Evolutionary conservation across 2,888 invertebrate species (phyloP).

Genomic region (Lamellibrachia columna): DNA sequence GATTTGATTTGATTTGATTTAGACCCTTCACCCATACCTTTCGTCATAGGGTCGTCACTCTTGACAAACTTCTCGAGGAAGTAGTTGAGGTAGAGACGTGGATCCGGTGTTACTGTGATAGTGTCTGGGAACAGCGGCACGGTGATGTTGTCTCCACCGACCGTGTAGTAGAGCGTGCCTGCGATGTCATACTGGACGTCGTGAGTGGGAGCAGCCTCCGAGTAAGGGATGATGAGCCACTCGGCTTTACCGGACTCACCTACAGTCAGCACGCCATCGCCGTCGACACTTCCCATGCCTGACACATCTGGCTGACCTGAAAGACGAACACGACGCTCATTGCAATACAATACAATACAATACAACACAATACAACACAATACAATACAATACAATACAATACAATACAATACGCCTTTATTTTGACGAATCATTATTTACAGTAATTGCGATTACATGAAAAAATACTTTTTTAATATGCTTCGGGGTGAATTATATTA

Average conservation of each 20-base stretch:
- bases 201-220: constrained; percentile 43
- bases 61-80: constrained; percentile 50
- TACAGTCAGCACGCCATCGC: constrained; percentile 40
- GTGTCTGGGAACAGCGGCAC: constrained; percentile 48
- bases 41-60: constrained; percentile 49
- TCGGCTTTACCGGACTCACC: constrained; percentile 36
- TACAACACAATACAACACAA: too few relatives aligned
- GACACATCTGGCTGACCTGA: constrained; percentile 41
- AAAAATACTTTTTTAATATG: too few relatives aligned
- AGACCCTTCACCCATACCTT: constrained; percentile 20
- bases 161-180: constrained; percentile 47
- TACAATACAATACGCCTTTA: too few relatives aligned
- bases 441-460: too few relatives aligned
- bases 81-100: constrained; percentile 46
- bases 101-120: constrained; percentile 50
- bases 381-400: too few relatives aligned
- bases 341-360: too few relatives aligned
- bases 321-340: neutral
- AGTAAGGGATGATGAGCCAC: constrained; percentile 51
- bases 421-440: too few relatives aligned
- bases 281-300: constrained; percentile 45
- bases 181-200: constrained; percentile 47
- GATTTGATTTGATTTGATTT: neutral
- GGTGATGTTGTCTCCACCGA: constrained; percentile 44
- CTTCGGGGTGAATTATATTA: accelerated